Evolutionary conservation across 2,888 invertebrate genomes (phyloP).

Genomic region (Bellardia pandia): DNA sequence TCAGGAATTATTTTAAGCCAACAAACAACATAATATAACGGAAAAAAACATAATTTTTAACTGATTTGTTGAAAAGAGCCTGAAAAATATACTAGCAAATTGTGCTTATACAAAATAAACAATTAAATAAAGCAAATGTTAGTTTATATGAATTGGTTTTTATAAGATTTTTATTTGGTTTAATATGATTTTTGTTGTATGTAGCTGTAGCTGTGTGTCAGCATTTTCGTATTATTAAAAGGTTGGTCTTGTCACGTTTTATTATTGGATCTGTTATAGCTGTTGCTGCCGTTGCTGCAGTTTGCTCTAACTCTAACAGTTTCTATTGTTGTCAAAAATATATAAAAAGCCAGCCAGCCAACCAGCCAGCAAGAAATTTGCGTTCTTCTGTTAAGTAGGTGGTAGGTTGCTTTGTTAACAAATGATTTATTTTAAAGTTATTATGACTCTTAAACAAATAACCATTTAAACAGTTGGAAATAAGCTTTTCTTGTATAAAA

Average conservation of each 20-base stretch:
- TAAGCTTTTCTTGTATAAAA: constrained; percentile 24
- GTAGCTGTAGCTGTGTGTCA: background rate
- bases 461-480: background rate
- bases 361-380: constrained; percentile 43
- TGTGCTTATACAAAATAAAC: constrained; percentile 47
- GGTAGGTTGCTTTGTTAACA: constrained; percentile 47
- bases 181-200: constrained; percentile 9
- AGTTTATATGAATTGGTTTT: constrained; percentile 61
- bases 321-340: constrained; percentile 52
- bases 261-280: constrained; percentile 48
- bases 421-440: constrained; percentile 64
- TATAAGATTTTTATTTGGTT: constrained; percentile 32
- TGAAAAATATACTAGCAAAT: constrained; percentile 1
- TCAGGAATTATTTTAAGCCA: constrained; percentile 16
- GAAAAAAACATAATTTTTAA: constrained; percentile 70
- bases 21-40: constrained; percentile 60
- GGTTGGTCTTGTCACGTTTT: constrained; percentile 69
- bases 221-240: constrained; percentile 31
- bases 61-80: constrained; percentile 65
- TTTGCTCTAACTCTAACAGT: constrained; percentile 14
- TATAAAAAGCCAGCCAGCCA: background rate
- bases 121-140: constrained; percentile 68
- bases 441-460: constrained; percentile 64
- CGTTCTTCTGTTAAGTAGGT: constrained; percentile 70
- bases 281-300: constrained; percentile 25